Base-by-base conservation (phyloP, 1,140 invertebrate species). In the Heliothis virescens region DNA sequence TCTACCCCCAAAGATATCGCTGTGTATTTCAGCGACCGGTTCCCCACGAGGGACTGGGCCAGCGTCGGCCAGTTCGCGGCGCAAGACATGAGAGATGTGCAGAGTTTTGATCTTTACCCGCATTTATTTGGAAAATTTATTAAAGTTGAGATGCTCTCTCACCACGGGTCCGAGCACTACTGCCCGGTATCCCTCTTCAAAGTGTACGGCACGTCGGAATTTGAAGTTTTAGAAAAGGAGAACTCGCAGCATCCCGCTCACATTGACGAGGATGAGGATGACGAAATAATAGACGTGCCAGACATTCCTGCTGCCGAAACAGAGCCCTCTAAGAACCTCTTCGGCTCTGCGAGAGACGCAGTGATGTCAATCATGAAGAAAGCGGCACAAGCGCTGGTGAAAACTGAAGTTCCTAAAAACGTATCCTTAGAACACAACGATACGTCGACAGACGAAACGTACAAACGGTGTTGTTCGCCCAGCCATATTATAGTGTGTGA, bases 91-190 rank as follows among this genome's bases (percentile, higher is more conserved):
- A 95, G 98, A 79, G 96, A 97, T 41, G 95, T 99, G 34, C 99
- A 99, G 92, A 97, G 96, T 81, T 99, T 99, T 90, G 95, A 96
- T 82, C 95, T 97, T 21, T 96, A 96, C 87, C 97, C 96, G 13
- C 96, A 97, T 90, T 95, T 98, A 0, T 99, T 99, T 95, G 98
- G 98, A 16, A 99, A 99, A 95, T 99, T 98, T 92, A 97, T 99
- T 29, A 97, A 97, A 86, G 96, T 99, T 0, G 99, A 99, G 87
- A 95, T 99, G 82, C 95, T 98, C 73, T 98, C 98, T 16, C 98
- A 99, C 93, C 98, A 99, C 89, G 99, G 99, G 12, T 97, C 97
- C 3, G 99, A 99, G 94, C 99, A 99, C 91, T 99, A 98, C 90
- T 99, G 99, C 93, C 99, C 99, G 0, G 96, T 99, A 62, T 99